Conservation (phyloP, 37 sponge, comb jelly and placozoan species). For the Dysidea cf. avara region DNA sequence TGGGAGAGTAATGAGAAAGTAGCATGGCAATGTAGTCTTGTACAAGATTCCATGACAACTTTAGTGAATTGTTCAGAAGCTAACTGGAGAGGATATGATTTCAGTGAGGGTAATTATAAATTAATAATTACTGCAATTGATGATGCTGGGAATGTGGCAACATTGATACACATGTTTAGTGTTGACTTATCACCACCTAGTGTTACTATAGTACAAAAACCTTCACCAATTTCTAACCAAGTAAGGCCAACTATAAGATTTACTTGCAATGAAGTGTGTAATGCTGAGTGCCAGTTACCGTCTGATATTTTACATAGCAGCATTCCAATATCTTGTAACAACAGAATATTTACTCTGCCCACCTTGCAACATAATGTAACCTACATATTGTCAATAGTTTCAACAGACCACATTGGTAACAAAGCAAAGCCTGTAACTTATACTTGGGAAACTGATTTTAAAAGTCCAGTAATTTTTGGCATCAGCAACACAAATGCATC, state of each 20-base stretch:
- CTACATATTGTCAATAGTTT: conserved; percentile 15
- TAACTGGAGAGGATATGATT: too few relatives aligned
- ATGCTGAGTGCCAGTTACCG: conserved; percentile 15
- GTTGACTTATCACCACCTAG: conserved; percentile 37
- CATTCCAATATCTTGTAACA: conserved; percentile 21
- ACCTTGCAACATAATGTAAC: neutral
- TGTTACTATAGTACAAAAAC: neutral
- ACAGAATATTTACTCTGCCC: conserved; percentile 3
- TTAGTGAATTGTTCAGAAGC: too few relatives aligned
- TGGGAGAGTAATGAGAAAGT: too few relatives aligned
- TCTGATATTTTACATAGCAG: too few relatives aligned
- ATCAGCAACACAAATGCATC: conserved; percentile 5
- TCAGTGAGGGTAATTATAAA: conserved; percentile 11
- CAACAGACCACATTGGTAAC: conserved; percentile 43
- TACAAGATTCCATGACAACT: too few relatives aligned
- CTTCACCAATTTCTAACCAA: conserved; percentile 18
- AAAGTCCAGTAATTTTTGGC: conserved; percentile 3
- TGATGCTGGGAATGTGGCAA: conserved; percentile 30
- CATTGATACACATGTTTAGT: conserved; percentile 8
- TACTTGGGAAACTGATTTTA: conserved; percentile 49
- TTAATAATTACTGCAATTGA: conserved; percentile 16
- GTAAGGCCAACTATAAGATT: neutral
- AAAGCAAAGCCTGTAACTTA: too few relatives aligned
- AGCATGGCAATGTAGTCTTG: too few relatives aligned
- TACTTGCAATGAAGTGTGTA: conserved; percentile 20